These are phyloP conservation scores for Geotrupes spiniger DNA, from an alignment of 2,888 invertebrate genomes.

Conservation along the genomic window DNA sequence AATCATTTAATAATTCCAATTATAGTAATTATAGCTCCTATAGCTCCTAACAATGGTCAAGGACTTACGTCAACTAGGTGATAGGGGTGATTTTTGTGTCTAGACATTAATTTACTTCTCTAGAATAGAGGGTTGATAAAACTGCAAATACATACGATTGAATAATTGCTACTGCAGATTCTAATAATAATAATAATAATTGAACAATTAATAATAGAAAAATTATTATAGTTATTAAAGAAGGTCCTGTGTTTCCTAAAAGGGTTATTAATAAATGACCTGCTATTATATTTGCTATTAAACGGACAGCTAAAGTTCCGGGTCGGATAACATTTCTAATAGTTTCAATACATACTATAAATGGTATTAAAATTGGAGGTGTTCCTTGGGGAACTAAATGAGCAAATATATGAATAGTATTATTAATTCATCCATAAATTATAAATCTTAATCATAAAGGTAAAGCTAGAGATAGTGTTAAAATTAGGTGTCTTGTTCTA, in stretches of 20 bases:
- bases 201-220: slow-evolving; percentile 46
- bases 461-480: slow-evolving; percentile 59
- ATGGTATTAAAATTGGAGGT: slow-evolving; percentile 62
- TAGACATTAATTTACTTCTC: slow-evolving; percentile 62
- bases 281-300: slow-evolving; percentile 76
- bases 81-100: slow-evolving; percentile 56
- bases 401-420: slow-evolving; percentile 39
- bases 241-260: slow-evolving; percentile 52
- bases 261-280: slow-evolving; percentile 67
- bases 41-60: slow-evolving; percentile 61
- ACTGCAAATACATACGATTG: slow-evolving; percentile 67
- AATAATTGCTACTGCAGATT: slow-evolving; percentile 63
- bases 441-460: slow-evolving; percentile 65
- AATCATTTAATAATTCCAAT: slow-evolving; percentile 63
- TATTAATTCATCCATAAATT: slow-evolving; percentile 62
- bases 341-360: slow-evolving; percentile 65
- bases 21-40: slow-evolving; percentile 57
- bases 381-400: slow-evolving; percentile 67
- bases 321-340: slow-evolving; percentile 72
- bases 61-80: slow-evolving; percentile 59
- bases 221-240: slow-evolving; percentile 33
- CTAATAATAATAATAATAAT: slow-evolving; percentile 56
- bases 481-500: slow-evolving; percentile 60
- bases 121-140: slow-evolving; percentile 64
- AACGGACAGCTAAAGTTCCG: slow-evolving; percentile 65